Conservation (phyloP, 2,113 vertebrate genomes). For the Coturnix japonica region DNA sequence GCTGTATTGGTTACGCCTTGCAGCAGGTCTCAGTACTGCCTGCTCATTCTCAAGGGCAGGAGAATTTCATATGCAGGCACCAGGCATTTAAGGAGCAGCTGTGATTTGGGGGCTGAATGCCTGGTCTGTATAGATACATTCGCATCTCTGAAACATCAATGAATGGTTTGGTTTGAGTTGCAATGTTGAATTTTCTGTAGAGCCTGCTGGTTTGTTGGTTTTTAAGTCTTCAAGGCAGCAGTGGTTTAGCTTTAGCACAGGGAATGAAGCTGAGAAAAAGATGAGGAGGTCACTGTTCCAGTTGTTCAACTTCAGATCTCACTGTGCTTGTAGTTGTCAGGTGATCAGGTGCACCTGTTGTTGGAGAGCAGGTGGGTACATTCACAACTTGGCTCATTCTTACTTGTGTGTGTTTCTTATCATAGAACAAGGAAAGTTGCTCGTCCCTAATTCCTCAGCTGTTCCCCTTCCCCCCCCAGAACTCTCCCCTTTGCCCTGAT, state of each 20-base stretch:
- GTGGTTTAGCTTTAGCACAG: neutral
- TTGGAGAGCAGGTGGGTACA: too few species aligned
- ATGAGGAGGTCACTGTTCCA: neutral
- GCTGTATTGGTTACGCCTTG: neutral
- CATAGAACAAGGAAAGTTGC: neutral
- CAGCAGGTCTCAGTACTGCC: neutral
- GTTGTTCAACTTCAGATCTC: rapidly evolving
- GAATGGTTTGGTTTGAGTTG: neutral
- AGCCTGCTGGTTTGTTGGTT: neutral
- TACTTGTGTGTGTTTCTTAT: neutral
- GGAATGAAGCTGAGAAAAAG: neutral
- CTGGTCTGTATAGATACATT: neutral
- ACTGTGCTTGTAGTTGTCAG: neutral
- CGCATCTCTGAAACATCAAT: neutral
- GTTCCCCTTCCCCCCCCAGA: neutral
- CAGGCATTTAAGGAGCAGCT: neutral
- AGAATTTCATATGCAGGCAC: neutral
- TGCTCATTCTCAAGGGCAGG: neutral
- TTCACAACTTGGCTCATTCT: neutral
- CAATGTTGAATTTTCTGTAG: neutral
- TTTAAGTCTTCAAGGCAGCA: neutral
- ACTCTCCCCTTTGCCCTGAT: neutral
- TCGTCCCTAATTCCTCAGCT: neutral
- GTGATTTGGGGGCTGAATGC: neutral
- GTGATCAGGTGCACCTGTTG: neutral